phyloP scores from a whole-genome alignment of 64 coral and sea anemone species.

The Montipora capricornis region DNA sequence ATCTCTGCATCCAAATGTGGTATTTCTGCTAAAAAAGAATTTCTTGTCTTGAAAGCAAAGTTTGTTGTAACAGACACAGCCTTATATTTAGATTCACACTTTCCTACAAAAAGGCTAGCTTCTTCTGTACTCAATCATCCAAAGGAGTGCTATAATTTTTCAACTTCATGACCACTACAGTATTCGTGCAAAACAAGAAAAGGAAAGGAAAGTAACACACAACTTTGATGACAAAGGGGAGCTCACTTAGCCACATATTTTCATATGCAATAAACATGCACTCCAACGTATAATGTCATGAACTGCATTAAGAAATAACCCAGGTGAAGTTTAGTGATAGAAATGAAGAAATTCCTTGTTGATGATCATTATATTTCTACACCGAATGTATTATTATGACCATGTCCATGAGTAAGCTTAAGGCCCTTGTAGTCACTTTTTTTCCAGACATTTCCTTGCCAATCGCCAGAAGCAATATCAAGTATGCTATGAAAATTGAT shows the following conservation, averaged over 20 bases:
- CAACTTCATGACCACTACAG: neutral
- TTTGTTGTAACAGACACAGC: too few species aligned
- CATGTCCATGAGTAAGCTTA: neutral
- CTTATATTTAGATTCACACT: too few species aligned
- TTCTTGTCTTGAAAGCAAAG: too few species aligned
- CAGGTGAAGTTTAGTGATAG: neutral
- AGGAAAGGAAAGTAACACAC: too few species aligned
- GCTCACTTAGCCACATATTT: neutral
- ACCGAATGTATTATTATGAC: neutral
- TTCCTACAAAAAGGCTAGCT: too few species aligned
- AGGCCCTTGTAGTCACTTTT: neutral
- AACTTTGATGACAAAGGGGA: too few species aligned
- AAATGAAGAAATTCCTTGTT: too few species aligned
- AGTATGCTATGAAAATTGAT: constrained; percentile 66
- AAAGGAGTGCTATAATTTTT: neutral
- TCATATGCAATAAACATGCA: neutral
- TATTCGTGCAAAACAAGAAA: neutral
- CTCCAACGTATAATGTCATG: neutral
- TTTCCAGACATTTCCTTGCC: constrained; percentile 56
- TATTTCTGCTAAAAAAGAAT: too few species aligned
- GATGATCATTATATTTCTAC: too few species aligned
- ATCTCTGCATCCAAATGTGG: too few species aligned
- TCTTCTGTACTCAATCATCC: too few species aligned
- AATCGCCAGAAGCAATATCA: constrained; percentile 47
- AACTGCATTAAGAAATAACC: too few species aligned